Evolutionary conservation across 2,888 invertebrate genomes (phyloP).

Genomic region (Leptopilina syphax): DNA sequence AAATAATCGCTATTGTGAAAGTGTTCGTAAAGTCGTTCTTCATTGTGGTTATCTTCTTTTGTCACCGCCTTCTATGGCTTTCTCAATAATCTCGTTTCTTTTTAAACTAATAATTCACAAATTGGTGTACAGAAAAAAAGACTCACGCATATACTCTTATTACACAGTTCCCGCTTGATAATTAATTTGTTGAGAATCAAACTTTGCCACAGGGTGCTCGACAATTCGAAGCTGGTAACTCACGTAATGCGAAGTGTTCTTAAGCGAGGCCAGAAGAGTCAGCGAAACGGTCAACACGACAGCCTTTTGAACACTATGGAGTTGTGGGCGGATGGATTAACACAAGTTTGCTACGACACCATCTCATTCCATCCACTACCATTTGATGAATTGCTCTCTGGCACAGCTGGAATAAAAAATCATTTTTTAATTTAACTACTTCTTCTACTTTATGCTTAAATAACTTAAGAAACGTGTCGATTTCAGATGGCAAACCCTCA

Average conservation of each 20-base stretch:
- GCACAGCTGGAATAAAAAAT: slow-evolving; percentile 46
- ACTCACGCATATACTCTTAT: slow-evolving; percentile 28
- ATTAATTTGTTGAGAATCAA: slow-evolving; percentile 9
- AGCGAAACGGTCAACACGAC: slow-evolving; percentile 74
- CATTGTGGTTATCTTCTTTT: background rate
- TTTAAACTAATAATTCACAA: slow-evolving; percentile 29
- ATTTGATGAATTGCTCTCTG: slow-evolving; percentile 78
- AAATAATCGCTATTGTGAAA: slow-evolving; percentile 18
- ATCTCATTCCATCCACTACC: slow-evolving; percentile 80
- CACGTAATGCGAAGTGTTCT: slow-evolving; percentile 24
- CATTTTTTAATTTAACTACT: too few species aligned
- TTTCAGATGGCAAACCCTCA: too few species aligned
- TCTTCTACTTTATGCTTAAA: too few species aligned
- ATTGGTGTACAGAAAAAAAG: slow-evolving; percentile 20
- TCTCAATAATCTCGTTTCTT: slow-evolving; percentile 46
- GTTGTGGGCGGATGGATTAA: slow-evolving; percentile 72
- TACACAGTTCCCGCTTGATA: slow-evolving; percentile 39
- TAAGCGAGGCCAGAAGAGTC: slow-evolving; percentile 66
- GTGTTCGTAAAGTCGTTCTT: background rate
- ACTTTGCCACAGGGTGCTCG: slow-evolving; percentile 29
- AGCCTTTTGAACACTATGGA: slow-evolving; percentile 77
- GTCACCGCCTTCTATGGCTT: background rate
- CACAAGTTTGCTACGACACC: slow-evolving; percentile 79
- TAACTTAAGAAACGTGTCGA: too few species aligned
- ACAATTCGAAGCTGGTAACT: slow-evolving; percentile 30